Evolutionary conservation across 2,888 invertebrate genomes (phyloP).

Genomic region (Callosobruchus maculatus): DNA sequence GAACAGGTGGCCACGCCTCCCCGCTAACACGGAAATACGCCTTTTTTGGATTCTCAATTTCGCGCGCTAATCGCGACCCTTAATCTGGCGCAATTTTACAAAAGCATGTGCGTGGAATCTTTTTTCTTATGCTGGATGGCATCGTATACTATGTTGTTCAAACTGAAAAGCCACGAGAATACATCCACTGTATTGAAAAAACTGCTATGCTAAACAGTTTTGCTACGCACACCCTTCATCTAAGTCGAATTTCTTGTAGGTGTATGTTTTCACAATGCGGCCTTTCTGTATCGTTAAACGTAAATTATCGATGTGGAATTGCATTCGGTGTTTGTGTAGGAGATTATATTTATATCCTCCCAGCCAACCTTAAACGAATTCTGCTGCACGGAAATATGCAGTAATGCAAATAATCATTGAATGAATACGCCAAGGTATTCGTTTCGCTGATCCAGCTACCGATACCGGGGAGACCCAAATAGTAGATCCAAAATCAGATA

Average conservation of each 20-base stretch:
- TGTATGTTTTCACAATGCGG: background rate
- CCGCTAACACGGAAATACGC: too few relatives aligned
- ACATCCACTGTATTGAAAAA: too few relatives aligned
- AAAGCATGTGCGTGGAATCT: too few relatives aligned
- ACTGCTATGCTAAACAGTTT: background rate
- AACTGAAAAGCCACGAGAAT: too few relatives aligned
- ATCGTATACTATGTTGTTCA: too few relatives aligned
- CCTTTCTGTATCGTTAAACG: conserved; percentile 8
- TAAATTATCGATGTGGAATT: conserved; percentile 7
- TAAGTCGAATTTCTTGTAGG: background rate
- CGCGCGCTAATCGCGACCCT: too few relatives aligned
- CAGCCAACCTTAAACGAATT: background rate
- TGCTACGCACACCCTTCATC: background rate
- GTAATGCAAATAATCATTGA: background rate
- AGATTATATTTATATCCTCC: background rate
- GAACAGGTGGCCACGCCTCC: too few relatives aligned
- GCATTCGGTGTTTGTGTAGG: background rate
- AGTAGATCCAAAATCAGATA: too few relatives aligned
- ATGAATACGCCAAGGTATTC: background rate
- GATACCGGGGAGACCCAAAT: background rate
- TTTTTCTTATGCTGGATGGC: too few relatives aligned
- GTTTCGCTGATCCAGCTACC: background rate
- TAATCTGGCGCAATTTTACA: too few relatives aligned
- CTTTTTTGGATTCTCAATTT: too few relatives aligned
- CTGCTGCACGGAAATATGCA: background rate